Percentiles rank a stretch among this genome's conserved stretches.
phyloP scores from a whole-genome alignment of 2,888 invertebrate species.

The Hermodice carunculata region DNA sequence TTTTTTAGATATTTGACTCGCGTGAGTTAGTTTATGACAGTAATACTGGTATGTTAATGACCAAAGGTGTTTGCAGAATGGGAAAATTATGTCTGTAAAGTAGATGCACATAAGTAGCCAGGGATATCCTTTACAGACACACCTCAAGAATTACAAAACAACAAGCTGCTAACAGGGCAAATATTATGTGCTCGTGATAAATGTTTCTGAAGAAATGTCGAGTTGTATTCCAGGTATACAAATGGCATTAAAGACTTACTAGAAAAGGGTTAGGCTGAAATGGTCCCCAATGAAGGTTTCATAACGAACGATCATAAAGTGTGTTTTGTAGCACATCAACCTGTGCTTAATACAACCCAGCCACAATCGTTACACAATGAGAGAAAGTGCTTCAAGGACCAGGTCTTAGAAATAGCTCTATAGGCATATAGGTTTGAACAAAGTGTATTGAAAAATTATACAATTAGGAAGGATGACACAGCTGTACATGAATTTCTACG shows the following conservation, averaged over 20 bases:
- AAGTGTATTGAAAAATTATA: no score
- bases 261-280: neutral
- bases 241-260: neutral
- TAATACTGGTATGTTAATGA: no score
- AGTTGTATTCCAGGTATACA: neutral
- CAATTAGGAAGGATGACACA: no score
- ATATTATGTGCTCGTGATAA: neutral
- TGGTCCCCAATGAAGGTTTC: neutral
- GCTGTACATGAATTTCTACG: no score
- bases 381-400: neutral
- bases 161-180: neutral
- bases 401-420: neutral
- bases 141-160: neutral
- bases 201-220: neutral
- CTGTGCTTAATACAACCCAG: neutral
- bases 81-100: no score
- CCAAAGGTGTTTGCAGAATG: no score
- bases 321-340: neutral
- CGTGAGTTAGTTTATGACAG: no score
- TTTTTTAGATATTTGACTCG: no score
- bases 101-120: neutral
- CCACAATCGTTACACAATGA: neutral
- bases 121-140: neutral
- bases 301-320: no score
- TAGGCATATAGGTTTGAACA: no score